Evolutionary conservation across 30 jellyfish, hydroid and myxozoan species (phyloP).

Genomic region (Aurelia sp.): DNA sequence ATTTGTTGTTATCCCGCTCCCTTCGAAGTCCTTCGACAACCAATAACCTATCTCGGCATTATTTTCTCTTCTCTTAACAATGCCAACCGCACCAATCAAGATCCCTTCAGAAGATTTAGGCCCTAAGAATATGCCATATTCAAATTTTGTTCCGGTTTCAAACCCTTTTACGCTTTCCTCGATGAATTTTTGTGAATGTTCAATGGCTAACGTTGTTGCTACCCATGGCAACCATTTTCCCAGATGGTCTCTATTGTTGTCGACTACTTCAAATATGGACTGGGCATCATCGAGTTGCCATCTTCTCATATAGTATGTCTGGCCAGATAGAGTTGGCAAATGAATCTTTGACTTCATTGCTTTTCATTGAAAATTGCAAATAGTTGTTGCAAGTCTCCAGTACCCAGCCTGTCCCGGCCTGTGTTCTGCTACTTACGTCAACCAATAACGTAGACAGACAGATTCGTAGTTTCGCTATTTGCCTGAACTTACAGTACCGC

Average conservation of each 20-base stretch:
- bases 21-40: constrained; percentile 16
- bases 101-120: background rate
- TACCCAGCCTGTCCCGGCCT: no score
- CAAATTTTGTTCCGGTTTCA: constrained; percentile 12
- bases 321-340: no score
- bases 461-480: no score
- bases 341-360: no score
- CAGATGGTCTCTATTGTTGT: constrained; percentile 17
- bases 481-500: no score
- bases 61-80: background rate
- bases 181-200: constrained; percentile 11
- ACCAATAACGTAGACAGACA: no score
- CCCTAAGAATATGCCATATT: constrained; percentile 22
- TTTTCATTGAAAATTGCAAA: no score
- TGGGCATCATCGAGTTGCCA: constrained; percentile 14
- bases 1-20: constrained; percentile 8
- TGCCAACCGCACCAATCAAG: constrained; percentile 25
- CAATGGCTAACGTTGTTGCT: background rate
- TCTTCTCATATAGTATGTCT: background rate
- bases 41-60: constrained; percentile 32
- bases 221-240: constrained; percentile 46
- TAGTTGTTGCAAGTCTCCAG: no score
- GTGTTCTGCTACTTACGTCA: no score
- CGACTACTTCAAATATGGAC: constrained; percentile 5
- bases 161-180: background rate